phyloP scores from a whole-genome alignment of 2,797 vertebrate species.

The Mormyrops attenuatus region DNA sequence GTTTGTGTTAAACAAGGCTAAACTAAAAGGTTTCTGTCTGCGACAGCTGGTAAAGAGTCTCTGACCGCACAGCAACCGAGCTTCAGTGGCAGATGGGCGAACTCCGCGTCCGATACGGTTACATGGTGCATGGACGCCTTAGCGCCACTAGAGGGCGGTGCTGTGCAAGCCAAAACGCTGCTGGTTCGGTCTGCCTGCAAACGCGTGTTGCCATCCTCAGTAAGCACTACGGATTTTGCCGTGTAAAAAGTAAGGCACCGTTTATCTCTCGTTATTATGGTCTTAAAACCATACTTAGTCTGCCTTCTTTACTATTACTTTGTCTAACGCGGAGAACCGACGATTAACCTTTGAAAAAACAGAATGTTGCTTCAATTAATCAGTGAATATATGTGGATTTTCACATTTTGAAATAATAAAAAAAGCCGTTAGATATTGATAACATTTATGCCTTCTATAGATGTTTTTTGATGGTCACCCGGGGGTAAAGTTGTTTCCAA shows the following conservation, averaged over 20 bases:
- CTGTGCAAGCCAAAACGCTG: neutral
- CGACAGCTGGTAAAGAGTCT: neutral
- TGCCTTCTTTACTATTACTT: neutral
- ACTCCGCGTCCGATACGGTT: conserved; percentile 34
- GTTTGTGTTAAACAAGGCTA: neutral
- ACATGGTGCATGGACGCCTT: neutral
- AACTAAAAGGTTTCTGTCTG: neutral
- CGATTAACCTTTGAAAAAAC: neutral
- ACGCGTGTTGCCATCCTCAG: neutral
- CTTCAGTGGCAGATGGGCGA: neutral
- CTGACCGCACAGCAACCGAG: neutral
- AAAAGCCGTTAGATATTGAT: neutral
- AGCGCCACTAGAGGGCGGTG: conserved; percentile 1
- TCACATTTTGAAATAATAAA: neutral
- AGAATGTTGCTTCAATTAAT: neutral
- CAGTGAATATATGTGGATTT: neutral
- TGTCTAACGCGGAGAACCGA: neutral
- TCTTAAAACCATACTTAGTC: neutral
- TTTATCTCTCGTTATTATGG: neutral
- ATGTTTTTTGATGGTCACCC: conserved; percentile 21
- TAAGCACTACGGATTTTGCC: neutral
- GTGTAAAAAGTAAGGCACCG: neutral
- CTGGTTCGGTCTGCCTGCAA: neutral
- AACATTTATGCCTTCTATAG: neutral
- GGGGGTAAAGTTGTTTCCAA: conserved; percentile 72